Percentiles rank a stretch among this genome's conserved stretches.
Evolutionary conservation across 1,140 invertebrate species (phyloP).

Genomic region (Drosophila dunni): DNA sequence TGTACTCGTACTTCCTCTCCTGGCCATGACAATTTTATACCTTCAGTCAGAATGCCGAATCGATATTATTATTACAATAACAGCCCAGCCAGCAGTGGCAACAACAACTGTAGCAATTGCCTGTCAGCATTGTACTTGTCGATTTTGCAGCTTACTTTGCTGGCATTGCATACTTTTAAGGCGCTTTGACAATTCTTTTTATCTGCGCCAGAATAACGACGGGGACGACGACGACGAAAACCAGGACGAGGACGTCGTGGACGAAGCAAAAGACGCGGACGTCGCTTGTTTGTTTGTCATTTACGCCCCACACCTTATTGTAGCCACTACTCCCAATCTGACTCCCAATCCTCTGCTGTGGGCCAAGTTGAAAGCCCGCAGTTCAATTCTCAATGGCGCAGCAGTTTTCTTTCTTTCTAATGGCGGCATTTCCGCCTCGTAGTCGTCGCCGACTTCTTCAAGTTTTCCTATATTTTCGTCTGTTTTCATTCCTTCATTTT

Average conservation of each 20-base stretch:
- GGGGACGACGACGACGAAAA: conserved; percentile 10
- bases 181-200: conserved; percentile 83
- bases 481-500: background rate
- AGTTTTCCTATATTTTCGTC: conserved; percentile 30
- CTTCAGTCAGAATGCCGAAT: conserved; percentile 64
- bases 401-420: conserved; percentile 80
- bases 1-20: conserved; percentile 26
- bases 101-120: conserved; percentile 75
- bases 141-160: conserved; percentile 83
- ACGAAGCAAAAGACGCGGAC: conserved; percentile 55
- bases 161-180: conserved; percentile 83
- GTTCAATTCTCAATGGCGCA: conserved; percentile 82
- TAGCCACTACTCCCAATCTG: background rate
- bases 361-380: conserved; percentile 72
- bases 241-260: background rate
- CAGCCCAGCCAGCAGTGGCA: conserved; percentile 32
- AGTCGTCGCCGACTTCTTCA: conserved; percentile 40
- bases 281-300: conserved; percentile 82
- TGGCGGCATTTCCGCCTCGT: conserved; percentile 76
- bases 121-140: conserved; percentile 84
- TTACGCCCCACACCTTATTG: conserved; percentile 57
- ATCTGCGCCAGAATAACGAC: conserved; percentile 72
- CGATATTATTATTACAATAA: conserved; percentile 84
- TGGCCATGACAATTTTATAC: conserved; percentile 69
- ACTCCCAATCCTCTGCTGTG: conserved; percentile 21